Evolutionary conservation across 1,140 invertebrate genomes (phyloP).

Genomic region (Drosophila watanabei): DNA sequence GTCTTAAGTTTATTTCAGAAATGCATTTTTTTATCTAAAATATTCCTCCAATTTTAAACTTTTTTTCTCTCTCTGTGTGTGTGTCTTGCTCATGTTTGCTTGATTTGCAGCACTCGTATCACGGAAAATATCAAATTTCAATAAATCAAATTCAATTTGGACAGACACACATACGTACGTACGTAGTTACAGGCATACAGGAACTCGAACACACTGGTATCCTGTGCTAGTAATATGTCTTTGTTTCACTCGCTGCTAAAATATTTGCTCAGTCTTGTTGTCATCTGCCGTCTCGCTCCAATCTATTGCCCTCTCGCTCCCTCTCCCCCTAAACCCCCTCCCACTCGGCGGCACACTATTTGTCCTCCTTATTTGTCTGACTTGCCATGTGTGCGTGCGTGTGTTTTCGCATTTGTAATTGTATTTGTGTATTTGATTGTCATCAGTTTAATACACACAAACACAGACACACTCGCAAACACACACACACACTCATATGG

Average conservation of each 20-base stretch:
- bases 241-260: conserved; percentile 79
- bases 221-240: conserved; percentile 79
- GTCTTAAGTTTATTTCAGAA: no score
- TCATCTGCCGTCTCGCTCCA: conserved; percentile 39
- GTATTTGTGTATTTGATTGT: conserved; percentile 84
- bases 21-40: no score
- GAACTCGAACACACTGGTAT: conserved; percentile 43
- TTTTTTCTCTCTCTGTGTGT: conserved; percentile 5
- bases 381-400: conserved; percentile 50
- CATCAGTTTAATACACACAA: conserved; percentile 76
- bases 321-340: not conserved
- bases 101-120: conserved; percentile 82
- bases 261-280: conserved; percentile 82
- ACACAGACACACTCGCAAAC: conserved; percentile 1
- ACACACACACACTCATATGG: conserved; percentile 6
- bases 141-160: conserved; percentile 85
- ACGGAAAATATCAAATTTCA: conserved; percentile 85
- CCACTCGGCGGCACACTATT: conserved; percentile 54
- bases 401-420: conserved; percentile 78
- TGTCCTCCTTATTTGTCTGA: conserved; percentile 74
- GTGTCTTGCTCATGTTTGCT: conserved; percentile 69
- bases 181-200: conserved; percentile 28
- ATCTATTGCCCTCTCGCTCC: conserved; percentile 1
- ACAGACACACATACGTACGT: conserved; percentile 40
- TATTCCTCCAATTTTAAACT: no score